A percentile compares a stretch with the other conserved stretches of the same genome.
phyloP scores from a whole-genome alignment of 1,140 invertebrate genomes.

The Nephotettix cincticeps region DNA sequence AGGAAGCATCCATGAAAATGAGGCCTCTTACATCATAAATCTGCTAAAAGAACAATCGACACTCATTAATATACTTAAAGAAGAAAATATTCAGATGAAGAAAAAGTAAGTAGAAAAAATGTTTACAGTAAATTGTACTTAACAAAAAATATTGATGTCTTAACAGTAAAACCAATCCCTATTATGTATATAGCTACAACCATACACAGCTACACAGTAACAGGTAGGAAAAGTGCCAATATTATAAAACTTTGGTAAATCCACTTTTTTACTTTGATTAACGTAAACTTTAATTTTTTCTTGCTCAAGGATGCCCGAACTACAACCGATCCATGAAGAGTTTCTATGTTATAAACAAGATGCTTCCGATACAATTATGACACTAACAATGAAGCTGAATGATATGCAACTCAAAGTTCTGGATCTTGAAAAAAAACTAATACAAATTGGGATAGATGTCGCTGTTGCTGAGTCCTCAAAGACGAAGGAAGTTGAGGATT shows the following conservation, averaged over 20 bases:
- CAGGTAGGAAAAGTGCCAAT: too few species aligned
- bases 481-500: not conserved
- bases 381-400: not conserved
- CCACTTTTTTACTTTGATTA: too few species aligned
- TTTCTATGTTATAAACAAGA: not conserved
- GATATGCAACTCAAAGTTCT: not conserved
- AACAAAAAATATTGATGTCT: too few species aligned
- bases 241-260: too few species aligned
- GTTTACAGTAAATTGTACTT: too few species aligned
- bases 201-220: too few species aligned
- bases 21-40: not conserved
- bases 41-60: slow-evolving; percentile 4
- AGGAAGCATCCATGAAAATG: not conserved
- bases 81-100: slow-evolving; percentile 11
- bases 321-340: not conserved
- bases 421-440: not conserved
- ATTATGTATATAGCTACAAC: too few species aligned
- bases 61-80: not conserved
- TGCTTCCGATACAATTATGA: not conserved
- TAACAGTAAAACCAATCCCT: too few species aligned
- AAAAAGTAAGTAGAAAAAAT: not conserved
- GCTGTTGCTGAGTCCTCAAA: not conserved
- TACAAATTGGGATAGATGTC: not conserved
- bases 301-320: not conserved
- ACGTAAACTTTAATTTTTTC: too few species aligned